Percentiles rank a stretch among this genome's conserved stretches.
Conservation (phyloP, 2,888 invertebrate species). For the Polyommatus icarus region DNA sequence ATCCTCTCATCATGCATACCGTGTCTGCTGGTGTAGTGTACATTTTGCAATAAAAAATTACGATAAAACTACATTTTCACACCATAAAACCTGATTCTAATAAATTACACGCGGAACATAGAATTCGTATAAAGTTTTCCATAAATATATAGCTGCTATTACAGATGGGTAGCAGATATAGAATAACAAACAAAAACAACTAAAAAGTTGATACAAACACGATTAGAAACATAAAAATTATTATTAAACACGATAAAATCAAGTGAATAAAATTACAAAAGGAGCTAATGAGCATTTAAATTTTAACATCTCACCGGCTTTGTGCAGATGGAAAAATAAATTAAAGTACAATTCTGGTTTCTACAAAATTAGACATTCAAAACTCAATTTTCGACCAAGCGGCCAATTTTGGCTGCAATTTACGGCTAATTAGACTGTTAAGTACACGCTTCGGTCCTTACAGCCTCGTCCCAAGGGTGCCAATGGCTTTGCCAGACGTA, state of each 20-base stretch:
- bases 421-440: constrained; percentile 75
- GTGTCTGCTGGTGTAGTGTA: neutral
- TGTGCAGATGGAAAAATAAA: constrained; percentile 47
- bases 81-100: neutral
- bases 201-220: neutral
- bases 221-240: neutral
- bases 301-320: constrained; percentile 19
- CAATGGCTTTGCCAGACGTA: constrained; percentile 28
- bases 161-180: neutral
- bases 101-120: neutral
- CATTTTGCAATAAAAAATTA: neutral
- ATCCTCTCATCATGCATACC: neutral
- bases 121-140: neutral
- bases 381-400: constrained; percentile 69
- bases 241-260: neutral
- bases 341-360: constrained; percentile 63
- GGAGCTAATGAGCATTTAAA: constrained; percentile 19
- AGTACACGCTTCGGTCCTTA: constrained; percentile 53
- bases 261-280: neutral
- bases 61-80: neutral
- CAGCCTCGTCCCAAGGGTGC: constrained; percentile 28
- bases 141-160: neutral
- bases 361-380: constrained; percentile 72
- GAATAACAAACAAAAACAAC: neutral
- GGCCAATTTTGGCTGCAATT: constrained; percentile 72